A percentile compares a stretch with the other conserved stretches of the same genome.
These are phyloP conservation scores for Salvator merianae DNA, from an alignment of 2,113 vertebrate species.

Conservation along the genomic window DNA sequence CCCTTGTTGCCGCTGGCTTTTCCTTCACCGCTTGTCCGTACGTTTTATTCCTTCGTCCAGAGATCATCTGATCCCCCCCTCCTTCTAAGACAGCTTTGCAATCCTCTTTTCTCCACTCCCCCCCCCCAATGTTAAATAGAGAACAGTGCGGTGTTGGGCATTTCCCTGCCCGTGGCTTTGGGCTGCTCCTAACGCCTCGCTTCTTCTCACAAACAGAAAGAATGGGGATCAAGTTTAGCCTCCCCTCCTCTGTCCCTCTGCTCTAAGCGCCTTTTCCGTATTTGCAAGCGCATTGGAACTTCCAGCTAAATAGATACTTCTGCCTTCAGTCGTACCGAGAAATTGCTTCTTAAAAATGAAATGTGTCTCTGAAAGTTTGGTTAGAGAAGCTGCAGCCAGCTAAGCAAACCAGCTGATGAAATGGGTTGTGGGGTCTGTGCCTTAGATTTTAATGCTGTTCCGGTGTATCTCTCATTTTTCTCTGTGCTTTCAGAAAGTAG, in stretches of 20 bases:
- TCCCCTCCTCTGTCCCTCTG: neutral
- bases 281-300: neutral
- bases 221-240: conserved; percentile 53
- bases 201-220: conserved; percentile 45
- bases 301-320: neutral
- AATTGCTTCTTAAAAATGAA: neutral
- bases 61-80: conserved; percentile 23
- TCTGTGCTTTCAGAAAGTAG: neutral
- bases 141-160: conserved; percentile 9
- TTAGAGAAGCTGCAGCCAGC: neutral
- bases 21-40: neutral
- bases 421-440: conserved; percentile 14
- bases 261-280: too few species aligned
- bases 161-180: neutral
- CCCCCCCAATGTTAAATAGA: conserved; percentile 4
- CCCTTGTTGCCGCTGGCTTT: neutral
- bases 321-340: neutral
- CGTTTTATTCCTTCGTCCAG: conserved; percentile 37
- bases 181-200: conserved; percentile 25
- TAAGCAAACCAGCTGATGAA: neutral
- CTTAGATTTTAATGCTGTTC: conserved; percentile 34
- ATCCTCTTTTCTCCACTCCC: neutral
- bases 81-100: neutral
- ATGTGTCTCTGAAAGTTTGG: neutral
- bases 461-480: conserved; percentile 12